Conservation (phyloP, 2,113 vertebrate species). For the Pavo muticus region DNA sequence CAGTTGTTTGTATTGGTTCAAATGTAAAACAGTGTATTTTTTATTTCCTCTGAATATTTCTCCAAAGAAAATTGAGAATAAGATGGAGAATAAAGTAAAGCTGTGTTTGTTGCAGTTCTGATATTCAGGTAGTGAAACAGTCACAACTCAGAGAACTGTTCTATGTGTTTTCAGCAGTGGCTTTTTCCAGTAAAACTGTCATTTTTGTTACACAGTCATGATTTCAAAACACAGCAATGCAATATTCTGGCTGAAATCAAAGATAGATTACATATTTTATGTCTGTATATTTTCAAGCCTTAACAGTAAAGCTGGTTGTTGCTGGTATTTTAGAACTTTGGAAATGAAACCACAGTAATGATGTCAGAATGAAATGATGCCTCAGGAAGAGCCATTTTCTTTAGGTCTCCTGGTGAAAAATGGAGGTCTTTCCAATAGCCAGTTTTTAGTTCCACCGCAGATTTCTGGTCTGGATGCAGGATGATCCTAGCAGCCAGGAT, state of each 20-base stretch:
- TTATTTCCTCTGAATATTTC: slow-evolving; percentile 24
- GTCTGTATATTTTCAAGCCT: slow-evolving; percentile 54
- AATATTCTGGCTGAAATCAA: slow-evolving; percentile 62
- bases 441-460: background rate
- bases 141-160: slow-evolving; percentile 51
- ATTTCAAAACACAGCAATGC: slow-evolving; percentile 70
- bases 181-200: slow-evolving; percentile 71
- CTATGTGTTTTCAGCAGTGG: slow-evolving; percentile 59
- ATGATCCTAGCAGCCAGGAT: background rate
- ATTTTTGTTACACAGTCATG: slow-evolving; percentile 57
- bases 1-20: background rate
- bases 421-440: background rate
- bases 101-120: slow-evolving; percentile 9
- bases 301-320: slow-evolving; percentile 15
- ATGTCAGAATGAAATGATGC: background rate
- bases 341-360: background rate
- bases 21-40: background rate
- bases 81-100: background rate
- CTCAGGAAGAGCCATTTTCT: background rate
- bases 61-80: background rate
- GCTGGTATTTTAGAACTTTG: slow-evolving; percentile 18
- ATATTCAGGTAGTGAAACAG: slow-evolving; percentile 59
- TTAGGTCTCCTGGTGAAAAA: background rate
- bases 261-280: slow-evolving; percentile 63
- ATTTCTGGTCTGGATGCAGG: background rate